phyloP scores from a whole-genome alignment of 2,888 invertebrate species.

The Pseudococcus viburni region DNA sequence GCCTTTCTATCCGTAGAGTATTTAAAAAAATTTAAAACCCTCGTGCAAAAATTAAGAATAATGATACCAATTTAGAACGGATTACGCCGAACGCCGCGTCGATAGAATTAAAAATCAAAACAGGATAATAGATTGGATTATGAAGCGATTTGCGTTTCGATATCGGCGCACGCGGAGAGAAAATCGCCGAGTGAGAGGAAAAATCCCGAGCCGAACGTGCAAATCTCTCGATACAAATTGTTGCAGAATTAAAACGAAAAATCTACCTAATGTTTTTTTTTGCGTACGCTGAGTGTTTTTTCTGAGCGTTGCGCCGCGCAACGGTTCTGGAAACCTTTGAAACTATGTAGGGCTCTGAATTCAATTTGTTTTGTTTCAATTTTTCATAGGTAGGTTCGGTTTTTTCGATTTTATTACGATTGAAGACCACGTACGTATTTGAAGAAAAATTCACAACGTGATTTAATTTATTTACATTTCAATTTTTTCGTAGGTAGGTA shows the following conservation, averaged over 20 bases:
- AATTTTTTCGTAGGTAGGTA: too few relatives aligned
- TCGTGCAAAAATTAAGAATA: constrained; percentile 39
- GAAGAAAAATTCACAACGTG: too few relatives aligned
- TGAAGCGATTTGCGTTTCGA: constrained; percentile 30
- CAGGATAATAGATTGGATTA: constrained; percentile 36
- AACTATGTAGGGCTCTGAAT: background rate
- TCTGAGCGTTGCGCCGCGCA: background rate
- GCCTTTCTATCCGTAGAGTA: background rate
- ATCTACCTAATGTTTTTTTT: background rate
- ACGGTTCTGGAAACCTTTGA: background rate
- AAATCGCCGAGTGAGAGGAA: background rate
- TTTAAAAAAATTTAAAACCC: constrained; percentile 30
- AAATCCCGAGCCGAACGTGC: constrained; percentile 6
- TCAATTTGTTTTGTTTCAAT: background rate
- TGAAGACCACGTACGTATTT: too few relatives aligned
- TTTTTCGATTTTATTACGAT: too few relatives aligned
- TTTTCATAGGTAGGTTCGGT: background rate
- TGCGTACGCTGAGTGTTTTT: background rate
- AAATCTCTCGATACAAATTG: constrained; percentile 39
- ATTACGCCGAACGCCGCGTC: background rate
- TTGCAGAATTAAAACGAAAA: background rate
- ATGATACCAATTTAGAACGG: constrained; percentile 31
- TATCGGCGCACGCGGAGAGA: background rate
- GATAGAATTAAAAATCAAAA: constrained; percentile 39
- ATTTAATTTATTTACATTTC: too few relatives aligned